These are phyloP conservation scores for Elysia chlorotica DNA, from an alignment of 1,140 invertebrate species.

Conservation along the genomic window DNA sequence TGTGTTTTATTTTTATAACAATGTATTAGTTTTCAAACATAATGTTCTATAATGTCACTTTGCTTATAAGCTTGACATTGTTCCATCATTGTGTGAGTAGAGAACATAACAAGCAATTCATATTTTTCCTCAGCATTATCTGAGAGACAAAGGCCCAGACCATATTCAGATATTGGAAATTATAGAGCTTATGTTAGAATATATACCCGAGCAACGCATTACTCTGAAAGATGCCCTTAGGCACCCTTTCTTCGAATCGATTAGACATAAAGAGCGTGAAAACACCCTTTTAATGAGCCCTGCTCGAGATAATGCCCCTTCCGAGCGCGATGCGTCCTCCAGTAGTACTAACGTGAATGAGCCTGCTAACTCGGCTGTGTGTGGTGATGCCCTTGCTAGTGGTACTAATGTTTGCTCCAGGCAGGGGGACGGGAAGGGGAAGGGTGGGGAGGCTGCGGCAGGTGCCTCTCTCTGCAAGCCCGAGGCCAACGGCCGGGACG, in stretches of 20 bases:
- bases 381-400: background rate
- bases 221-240: conserved; percentile 84
- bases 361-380: conserved; percentile 3
- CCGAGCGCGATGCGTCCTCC: background rate
- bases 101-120: too few relatives aligned
- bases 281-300: conserved; percentile 18
- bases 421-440: background rate
- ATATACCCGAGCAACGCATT: conserved; percentile 89
- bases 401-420: background rate
- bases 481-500: background rate
- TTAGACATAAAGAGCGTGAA: conserved; percentile 20
- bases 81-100: too few relatives aligned
- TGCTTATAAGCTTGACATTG: too few relatives aligned
- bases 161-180: conserved; percentile 93
- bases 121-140: conserved; percentile 79
- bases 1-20: too few relatives aligned
- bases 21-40: too few relatives aligned
- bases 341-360: conserved; percentile 20
- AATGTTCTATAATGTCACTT: too few relatives aligned
- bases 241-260: conserved; percentile 84
- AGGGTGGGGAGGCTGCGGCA: too few relatives aligned
- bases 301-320: background rate
- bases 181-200: conserved; percentile 94
- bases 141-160: conserved; percentile 79
- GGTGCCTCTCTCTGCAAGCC: background rate